Percentiles rank a stretch among this genome's conserved stretches.
Conservation (phyloP, 1,140 invertebrate genomes). For the Leptinotarsa lineolata region DNA sequence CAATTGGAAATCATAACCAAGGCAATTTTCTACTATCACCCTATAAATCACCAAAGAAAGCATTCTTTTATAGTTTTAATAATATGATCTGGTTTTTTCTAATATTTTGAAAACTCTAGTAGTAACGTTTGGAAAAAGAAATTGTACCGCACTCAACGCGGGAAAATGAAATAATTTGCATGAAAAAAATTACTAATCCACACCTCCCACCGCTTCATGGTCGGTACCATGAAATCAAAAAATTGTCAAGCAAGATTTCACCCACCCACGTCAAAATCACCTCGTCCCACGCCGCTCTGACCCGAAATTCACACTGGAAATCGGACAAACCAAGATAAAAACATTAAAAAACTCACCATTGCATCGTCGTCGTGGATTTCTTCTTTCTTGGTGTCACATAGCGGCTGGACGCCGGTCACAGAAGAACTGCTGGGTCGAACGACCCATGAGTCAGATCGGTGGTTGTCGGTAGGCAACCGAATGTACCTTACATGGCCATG, state of each 20-base stretch:
- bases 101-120: no score
- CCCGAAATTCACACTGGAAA: neutral
- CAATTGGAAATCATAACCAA: no score
- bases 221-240: neutral
- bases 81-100: no score
- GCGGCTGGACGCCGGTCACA: conserved; percentile 28
- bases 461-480: conserved; percentile 47
- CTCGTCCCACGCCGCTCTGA: conserved; percentile 1
- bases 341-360: conserved; percentile 34
- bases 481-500: conserved; percentile 51
- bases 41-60: no score
- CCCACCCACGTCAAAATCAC: neutral
- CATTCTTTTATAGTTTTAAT: no score
- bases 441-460: conserved; percentile 46
- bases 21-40: no score
- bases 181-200: no score
- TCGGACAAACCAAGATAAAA: neutral
- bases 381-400: conserved; percentile 25
- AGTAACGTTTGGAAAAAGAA: no score
- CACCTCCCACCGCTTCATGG: no score
- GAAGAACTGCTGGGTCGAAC: conserved; percentile 36
- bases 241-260: neutral
- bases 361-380: conserved; percentile 17
- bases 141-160: no score
- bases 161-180: no score